Conservation (phyloP, 2,888 invertebrate species). For the Eutolmus rufibarbis region DNA sequence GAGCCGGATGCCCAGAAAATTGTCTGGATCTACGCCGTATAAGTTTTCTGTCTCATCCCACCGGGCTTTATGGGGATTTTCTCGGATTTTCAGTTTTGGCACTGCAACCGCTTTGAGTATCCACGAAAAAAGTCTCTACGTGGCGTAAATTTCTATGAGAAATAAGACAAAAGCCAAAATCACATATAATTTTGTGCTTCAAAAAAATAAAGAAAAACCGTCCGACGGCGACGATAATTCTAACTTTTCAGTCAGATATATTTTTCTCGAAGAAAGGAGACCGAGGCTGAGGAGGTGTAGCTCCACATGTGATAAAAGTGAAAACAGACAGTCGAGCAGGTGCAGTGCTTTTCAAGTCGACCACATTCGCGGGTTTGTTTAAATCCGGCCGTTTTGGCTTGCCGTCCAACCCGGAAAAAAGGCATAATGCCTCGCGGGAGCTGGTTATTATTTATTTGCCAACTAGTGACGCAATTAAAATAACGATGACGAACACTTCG, state of each 20-base stretch:
- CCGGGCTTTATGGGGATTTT: not conserved
- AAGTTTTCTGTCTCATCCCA: not conserved
- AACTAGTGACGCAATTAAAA: not conserved
- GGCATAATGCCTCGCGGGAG: not conserved
- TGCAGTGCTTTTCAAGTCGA: not conserved
- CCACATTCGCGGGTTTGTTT: not conserved
- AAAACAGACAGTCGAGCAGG: not conserved
- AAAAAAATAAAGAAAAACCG: not conserved
- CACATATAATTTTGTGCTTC: not conserved
- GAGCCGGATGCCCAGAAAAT: not conserved
- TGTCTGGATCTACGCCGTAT: not conserved
- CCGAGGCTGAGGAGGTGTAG: not conserved
- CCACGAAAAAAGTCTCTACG: not conserved
- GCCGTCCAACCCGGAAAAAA: not conserved
- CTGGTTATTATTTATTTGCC: not conserved
- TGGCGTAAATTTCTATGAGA: not conserved
- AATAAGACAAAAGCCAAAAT: conserved; percentile 3
- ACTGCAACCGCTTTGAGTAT: conserved; percentile 38
- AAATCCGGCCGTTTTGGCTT: not conserved
- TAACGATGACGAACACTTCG: not conserved
- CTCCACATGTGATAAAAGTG: not conserved
- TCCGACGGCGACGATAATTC: not conserved
- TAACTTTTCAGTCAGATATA: not conserved
- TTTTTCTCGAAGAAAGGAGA: not conserved
- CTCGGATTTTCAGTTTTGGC: conserved; percentile 38